phyloP scores from a whole-genome alignment of 2,888 invertebrate species.

The Empis stercorea region DNA sequence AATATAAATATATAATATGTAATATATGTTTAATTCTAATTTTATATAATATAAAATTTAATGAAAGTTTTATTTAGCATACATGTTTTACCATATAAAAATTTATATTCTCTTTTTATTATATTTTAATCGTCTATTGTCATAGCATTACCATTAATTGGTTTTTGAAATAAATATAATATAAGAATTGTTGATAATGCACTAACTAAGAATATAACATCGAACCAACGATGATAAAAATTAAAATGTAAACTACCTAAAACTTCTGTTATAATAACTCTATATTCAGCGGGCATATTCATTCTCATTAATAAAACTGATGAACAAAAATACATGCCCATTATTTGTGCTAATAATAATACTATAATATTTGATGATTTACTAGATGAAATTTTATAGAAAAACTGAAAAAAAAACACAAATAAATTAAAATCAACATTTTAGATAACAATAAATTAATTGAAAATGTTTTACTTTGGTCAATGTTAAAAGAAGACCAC shows the following conservation, averaged over 20 bases:
- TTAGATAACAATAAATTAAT: neutral
- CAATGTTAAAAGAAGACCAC: slow-evolving; percentile 87
- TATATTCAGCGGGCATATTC: slow-evolving; percentile 98
- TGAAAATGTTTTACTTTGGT: slow-evolving; percentile 79
- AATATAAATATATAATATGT: too few relatives aligned
- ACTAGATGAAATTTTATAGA: slow-evolving; percentile 97
- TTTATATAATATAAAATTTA: too few relatives aligned
- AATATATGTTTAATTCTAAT: too few relatives aligned
- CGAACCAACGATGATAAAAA: slow-evolving; percentile 99
- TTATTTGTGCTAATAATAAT: slow-evolving; percentile 89
- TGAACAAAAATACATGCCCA: slow-evolving; percentile 99
- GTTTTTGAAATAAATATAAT: slow-evolving; percentile 89
- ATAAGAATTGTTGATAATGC: slow-evolving; percentile 92
- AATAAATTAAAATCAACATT: neutral
- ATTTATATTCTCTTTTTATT: neutral
- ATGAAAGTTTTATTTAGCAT: too few relatives aligned
- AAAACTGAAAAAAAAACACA: slow-evolving; percentile 70
- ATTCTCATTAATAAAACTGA: slow-evolving; percentile 94
- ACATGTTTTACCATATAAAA: too few relatives aligned
- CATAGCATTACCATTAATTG: slow-evolving; percentile 26
- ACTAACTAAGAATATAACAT: slow-evolving; percentile 95
- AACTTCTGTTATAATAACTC: slow-evolving; percentile 74
- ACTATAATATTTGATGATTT: slow-evolving; percentile 98
- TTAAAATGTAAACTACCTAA: slow-evolving; percentile 95
- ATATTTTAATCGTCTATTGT: neutral